Evolutionary conservation across 2,113 vertebrate genomes (phyloP).

Genomic region (Nothoprocta pentlandii): DNA sequence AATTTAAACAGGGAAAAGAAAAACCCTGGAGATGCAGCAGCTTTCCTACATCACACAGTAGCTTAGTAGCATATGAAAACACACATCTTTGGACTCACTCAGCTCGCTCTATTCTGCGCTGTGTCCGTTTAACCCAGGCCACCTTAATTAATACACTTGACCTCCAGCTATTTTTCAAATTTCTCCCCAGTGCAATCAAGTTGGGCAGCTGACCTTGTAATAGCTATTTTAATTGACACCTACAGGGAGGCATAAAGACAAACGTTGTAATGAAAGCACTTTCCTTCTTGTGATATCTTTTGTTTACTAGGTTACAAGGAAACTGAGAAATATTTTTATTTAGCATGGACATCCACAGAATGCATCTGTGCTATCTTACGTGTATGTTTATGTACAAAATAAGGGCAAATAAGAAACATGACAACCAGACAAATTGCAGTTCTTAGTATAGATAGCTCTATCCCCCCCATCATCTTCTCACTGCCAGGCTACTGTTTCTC

Average conservation of each 20-base stretch:
- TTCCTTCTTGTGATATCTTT: neutral
- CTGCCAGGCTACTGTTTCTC: constrained; percentile 61
- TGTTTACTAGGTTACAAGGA: neutral
- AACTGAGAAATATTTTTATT: neutral
- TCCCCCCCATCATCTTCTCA: constrained; percentile 28
- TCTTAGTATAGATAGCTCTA: neutral
- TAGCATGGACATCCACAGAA: neutral
- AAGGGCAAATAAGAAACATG: neutral
- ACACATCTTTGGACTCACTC: neutral
- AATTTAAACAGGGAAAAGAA: neutral
- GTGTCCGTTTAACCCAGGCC: neutral
- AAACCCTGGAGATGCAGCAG: neutral
- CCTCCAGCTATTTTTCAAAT: neutral
- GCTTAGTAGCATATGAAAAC: neutral
- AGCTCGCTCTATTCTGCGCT: neutral
- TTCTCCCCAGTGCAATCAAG: neutral
- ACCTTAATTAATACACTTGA: neutral
- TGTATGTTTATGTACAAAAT: neutral
- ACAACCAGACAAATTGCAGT: neutral
- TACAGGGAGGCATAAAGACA: neutral
- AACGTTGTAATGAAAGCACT: neutral
- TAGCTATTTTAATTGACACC: neutral
- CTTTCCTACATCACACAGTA: neutral
- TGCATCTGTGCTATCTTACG: neutral
- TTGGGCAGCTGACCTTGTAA: constrained; percentile 12